Conservation (phyloP, 2,113 vertebrate species). For the Macquaria australasica region DNA sequence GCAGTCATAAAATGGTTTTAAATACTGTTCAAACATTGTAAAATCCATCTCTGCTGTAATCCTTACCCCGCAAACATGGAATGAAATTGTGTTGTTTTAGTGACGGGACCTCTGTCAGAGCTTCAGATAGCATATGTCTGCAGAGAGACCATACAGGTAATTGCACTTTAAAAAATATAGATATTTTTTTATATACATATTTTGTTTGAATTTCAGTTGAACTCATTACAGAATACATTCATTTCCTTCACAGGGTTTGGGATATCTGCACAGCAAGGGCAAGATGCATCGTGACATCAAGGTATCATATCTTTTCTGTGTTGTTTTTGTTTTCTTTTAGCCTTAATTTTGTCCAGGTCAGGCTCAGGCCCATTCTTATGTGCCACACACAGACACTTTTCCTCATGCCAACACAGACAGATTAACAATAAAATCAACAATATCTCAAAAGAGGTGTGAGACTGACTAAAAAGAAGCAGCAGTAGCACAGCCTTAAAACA, state of each 20-base stretch:
- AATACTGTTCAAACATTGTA: neutral
- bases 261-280: slow-evolving; percentile 95
- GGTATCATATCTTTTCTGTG: slow-evolving; percentile 80
- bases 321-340: slow-evolving; percentile 1
- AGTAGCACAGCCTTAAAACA: neutral
- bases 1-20: neutral
- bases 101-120: slow-evolving; percentile 96
- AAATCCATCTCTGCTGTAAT: neutral
- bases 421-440: neutral
- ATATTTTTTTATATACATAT: too few relatives aligned
- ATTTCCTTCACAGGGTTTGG: slow-evolving; percentile 89
- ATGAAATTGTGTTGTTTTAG: slow-evolving; percentile 74
- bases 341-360: neutral
- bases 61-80: neutral
- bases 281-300: slow-evolving; percentile 99
- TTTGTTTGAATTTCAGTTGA: neutral
- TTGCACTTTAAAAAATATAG: too few relatives aligned
- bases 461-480: neutral
- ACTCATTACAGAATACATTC: neutral
- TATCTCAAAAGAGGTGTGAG: neutral
- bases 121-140: slow-evolving; percentile 95
- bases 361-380: neutral
- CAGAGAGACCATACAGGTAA: slow-evolving; percentile 98
- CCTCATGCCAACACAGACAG: neutral
- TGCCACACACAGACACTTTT: neutral